Evolutionary conservation across 2,113 vertebrate species (phyloP).

Genomic region (Paratilapia polleni): DNA sequence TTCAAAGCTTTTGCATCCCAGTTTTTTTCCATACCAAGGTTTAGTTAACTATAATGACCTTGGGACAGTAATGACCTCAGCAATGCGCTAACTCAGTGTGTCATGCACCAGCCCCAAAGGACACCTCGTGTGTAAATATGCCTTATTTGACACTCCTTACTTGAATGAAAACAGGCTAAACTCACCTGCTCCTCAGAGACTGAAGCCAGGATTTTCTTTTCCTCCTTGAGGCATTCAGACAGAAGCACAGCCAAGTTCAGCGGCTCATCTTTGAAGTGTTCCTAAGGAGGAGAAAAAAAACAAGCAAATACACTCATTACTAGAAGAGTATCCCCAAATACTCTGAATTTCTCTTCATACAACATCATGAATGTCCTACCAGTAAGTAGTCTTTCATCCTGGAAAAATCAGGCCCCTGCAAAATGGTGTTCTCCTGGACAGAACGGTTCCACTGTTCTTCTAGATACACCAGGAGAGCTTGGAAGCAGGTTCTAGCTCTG

Average conservation of each 20-base stretch:
- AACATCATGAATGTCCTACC: conserved; percentile 72
- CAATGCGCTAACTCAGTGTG: too few species aligned
- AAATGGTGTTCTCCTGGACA: conserved; percentile 85
- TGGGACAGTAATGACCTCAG: neutral
- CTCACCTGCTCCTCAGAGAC: conserved; percentile 71
- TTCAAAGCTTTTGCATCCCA: too few species aligned
- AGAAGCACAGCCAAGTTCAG: conserved; percentile 89
- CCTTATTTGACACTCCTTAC: neutral
- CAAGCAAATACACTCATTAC: neutral
- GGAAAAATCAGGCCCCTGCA: conserved; percentile 89
- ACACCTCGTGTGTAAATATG: neutral
- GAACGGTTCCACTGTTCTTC: conserved; percentile 88
- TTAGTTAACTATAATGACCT: neutral
- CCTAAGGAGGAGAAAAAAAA: conserved; percentile 67
- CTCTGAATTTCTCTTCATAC: fast-evolving
- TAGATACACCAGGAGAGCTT: conserved; percentile 84
- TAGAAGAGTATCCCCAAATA: neutral
- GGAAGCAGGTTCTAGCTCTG: conserved; percentile 83
- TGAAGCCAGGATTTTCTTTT: conserved; percentile 85
- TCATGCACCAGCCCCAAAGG: too few species aligned
- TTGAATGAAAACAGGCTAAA: neutral
- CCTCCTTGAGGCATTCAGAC: conserved; percentile 85
- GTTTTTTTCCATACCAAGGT: neutral
- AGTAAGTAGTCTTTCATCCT: conserved; percentile 88
- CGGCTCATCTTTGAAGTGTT: conserved; percentile 85